A percentile compares a stretch with the other conserved stretches of the same genome.
phyloP scores from a whole-genome alignment of 2,888 invertebrate species.

The Metopia argyrocephala region DNA sequence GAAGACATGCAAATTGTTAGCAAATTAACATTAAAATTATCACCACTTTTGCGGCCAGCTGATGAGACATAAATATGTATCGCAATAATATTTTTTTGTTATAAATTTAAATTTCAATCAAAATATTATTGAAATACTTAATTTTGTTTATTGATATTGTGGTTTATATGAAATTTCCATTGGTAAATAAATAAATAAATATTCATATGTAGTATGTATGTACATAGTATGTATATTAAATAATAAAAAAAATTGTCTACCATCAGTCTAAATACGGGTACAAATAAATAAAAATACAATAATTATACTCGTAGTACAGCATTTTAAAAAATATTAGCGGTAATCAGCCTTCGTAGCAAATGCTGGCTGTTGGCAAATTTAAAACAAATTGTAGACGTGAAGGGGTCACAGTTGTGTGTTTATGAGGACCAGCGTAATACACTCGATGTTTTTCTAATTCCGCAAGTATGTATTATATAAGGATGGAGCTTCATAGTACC shows the following conservation, averaged over 20 bases:
- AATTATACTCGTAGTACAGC: no score
- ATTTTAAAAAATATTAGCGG: no score
- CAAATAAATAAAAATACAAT: not conserved
- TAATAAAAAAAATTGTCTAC: not conserved
- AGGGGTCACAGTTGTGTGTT: no score
- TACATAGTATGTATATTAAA: no score
- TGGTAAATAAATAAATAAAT: not conserved
- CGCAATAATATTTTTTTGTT: not conserved
- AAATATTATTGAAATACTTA: not conserved
- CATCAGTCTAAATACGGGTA: not conserved
- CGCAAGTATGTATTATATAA: no score
- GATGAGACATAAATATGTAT: not conserved
- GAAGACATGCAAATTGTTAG: no score
- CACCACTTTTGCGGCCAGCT: not conserved
- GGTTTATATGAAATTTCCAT: constrained; percentile 15
- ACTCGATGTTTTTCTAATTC: no score
- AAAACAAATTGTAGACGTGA: no score
- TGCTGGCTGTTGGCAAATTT: no score
- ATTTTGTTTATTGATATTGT: not conserved
- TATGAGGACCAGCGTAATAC: no score
- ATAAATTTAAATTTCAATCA: not conserved
- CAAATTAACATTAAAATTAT: not conserved
- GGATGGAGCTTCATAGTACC: no score
- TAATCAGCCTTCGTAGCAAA: no score
- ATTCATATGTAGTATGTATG: not conserved